Base-by-base conservation (phyloP, 1,140 invertebrate genomes). In the Apis laboriosa region DNA sequence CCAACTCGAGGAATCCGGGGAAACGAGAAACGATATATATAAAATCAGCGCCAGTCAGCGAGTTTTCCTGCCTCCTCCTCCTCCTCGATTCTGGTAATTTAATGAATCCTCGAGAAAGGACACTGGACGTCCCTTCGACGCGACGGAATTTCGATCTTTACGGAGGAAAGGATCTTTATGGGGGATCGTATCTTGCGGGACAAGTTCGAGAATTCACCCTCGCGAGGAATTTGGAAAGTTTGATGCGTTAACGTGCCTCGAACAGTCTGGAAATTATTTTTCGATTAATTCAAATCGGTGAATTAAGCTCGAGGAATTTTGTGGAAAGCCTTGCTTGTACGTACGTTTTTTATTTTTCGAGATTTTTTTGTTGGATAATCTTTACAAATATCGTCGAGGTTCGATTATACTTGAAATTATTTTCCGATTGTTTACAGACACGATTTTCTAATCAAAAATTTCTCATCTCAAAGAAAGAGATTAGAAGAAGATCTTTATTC, bases 1-100 rank as follows among this genome's bases (percentile, higher is more conserved):
- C 72, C 34, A 76, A n/a, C 63, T 19, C 79, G 72, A 51, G 55
- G 73, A 76, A 81, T 81, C 72, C 76, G 61, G 53, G 79, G 17
- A n/a, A 55, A 58, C 58, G 28, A 53, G 60, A 28, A 21, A 53
- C 72, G 79, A 66, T 81, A 81, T 67, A 75, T 49, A 75, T 49
- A 66, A 58, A 81, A 81, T 81, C 73, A n/a, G 63, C 51, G 73
- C 19, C 17, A 64, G 79, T n/a, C 72, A 68, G 72, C 63, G 55
- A 34, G 15, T 78, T 55, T 64, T n/a, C 28, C 0, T 5, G 28
- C 51, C n/a, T 49, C 76, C 19, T 43, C 34, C 19, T 43, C 34
- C 21, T 53, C 53, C n/a, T 13, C 66, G 28, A 71, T 71, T 79
- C 67, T 21, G 51, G 67, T 79, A 79, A 79, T 79, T 79, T 71